Conservation (phyloP, 2,888 invertebrate genomes). For the Neuroscelio doddi region DNA sequence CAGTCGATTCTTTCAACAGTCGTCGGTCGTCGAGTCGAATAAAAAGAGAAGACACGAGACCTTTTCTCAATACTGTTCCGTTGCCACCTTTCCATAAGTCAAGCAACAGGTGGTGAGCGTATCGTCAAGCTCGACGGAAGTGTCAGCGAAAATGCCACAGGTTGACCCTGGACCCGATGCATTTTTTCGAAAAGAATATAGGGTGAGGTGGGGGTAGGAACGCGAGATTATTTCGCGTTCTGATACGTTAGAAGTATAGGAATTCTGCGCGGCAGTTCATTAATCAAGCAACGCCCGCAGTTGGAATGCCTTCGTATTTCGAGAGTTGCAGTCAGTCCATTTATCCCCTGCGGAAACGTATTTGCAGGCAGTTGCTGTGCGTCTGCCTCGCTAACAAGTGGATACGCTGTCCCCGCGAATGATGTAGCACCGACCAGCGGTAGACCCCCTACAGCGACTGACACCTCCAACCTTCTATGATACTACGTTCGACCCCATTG, state of each 20-base stretch:
- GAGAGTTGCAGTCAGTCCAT: constrained; percentile 70
- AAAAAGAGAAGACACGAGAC: too few species aligned
- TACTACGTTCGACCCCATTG: constrained; percentile 31
- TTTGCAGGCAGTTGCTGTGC: constrained; percentile 68
- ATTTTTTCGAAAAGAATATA: background rate
- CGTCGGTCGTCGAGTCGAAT: too few species aligned
- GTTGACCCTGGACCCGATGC: constrained; percentile 2
- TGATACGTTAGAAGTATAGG: constrained; percentile 50
- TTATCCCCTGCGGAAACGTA: constrained; percentile 67
- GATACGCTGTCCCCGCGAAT: constrained; percentile 69
- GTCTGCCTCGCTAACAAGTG: constrained; percentile 69
- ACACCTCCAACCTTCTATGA: constrained; percentile 66
- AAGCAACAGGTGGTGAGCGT: constrained; percentile 6
- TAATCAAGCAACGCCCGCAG: constrained; percentile 69
- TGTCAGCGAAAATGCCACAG: background rate
- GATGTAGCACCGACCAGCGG: constrained; percentile 68
- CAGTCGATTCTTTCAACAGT: too few species aligned
- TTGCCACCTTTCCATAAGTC: constrained; percentile 10
- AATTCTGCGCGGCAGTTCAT: constrained; percentile 65
- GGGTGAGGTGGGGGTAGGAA: background rate
- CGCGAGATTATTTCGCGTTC: constrained; percentile 21
- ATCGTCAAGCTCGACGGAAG: background rate
- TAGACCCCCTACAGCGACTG: constrained; percentile 68
- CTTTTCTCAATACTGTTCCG: too few species aligned
- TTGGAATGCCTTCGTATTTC: constrained; percentile 70